A percentile compares a stretch with the other conserved stretches of the same genome.
These are phyloP conservation scores for Ectropis crepuscularia DNA, from an alignment of 2,888 invertebrate species.

Conservation along the genomic window DNA sequence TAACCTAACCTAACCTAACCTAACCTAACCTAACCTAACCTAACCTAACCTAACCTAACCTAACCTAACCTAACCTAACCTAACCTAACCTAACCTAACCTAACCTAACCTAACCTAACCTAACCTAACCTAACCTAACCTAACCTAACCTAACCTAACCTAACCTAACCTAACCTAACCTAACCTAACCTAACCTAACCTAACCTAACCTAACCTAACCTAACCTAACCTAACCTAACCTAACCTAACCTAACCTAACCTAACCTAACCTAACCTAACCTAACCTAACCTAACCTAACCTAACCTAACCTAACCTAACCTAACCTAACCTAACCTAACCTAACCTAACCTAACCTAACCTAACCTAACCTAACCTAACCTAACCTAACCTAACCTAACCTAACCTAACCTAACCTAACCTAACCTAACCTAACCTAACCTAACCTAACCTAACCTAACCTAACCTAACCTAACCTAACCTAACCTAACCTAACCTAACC, in stretches of 20 bases:
- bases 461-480: slow-evolving; percentile 30
- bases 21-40: slow-evolving; percentile 24
- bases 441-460: slow-evolving; percentile 27
- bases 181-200: slow-evolving; percentile 28
- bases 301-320: slow-evolving; percentile 21
- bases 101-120: slow-evolving; percentile 25
- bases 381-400: slow-evolving; percentile 30
- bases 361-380: slow-evolving; percentile 24
- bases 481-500: slow-evolving; percentile 32
- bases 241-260: slow-evolving; percentile 20
- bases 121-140: slow-evolving; percentile 20
- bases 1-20: slow-evolving; percentile 28
- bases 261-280: slow-evolving; percentile 17
- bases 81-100: slow-evolving; percentile 30
- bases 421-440: slow-evolving; percentile 32
- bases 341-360: slow-evolving; percentile 25
- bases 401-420: slow-evolving; percentile 33
- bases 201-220: slow-evolving; percentile 26
- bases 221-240: slow-evolving; percentile 23
- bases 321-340: slow-evolving; percentile 23
- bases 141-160: slow-evolving; percentile 26
- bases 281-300: slow-evolving; percentile 14
- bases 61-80: slow-evolving; percentile 32
- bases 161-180: slow-evolving; percentile 25
- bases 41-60: slow-evolving; percentile 29